Conservation (phyloP, 37 sponge, comb jelly and placozoan species). For the Halichondria panicea region DNA sequence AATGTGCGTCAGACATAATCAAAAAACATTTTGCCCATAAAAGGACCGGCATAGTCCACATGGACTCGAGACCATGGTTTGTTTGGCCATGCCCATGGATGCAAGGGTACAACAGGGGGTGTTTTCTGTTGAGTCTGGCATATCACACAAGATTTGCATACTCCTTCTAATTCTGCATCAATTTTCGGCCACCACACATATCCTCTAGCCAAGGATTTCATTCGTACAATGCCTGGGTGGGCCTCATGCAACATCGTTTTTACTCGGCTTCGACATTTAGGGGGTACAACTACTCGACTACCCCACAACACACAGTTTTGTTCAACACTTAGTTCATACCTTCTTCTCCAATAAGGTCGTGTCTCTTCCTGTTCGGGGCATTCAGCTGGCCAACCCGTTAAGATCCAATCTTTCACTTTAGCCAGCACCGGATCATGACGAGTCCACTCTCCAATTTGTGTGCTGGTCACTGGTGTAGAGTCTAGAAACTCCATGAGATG, state of each 20-base stretch:
- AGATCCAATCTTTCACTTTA: not conserved
- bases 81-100: slow-evolving; percentile 61
- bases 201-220: slow-evolving; percentile 59
- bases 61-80: slow-evolving; percentile 42
- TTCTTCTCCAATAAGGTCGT: not conserved
- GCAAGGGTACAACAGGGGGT: slow-evolving; percentile 33
- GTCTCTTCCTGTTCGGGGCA: not conserved
- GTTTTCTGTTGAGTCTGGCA: slow-evolving; percentile 22
- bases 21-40: slow-evolving; percentile 38
- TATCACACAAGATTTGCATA: slow-evolving; percentile 27
- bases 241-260: slow-evolving; percentile 16
- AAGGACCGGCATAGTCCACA: slow-evolving; percentile 66
- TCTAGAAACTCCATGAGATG: slow-evolving; percentile 15
- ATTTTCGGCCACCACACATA: slow-evolving; percentile 61
- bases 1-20: slow-evolving; percentile 44
- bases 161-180: slow-evolving; percentile 26
- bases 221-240: slow-evolving; percentile 50
- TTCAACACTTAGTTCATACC: slow-evolving; percentile 24
- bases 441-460: slow-evolving; percentile 6
- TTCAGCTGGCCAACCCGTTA: slow-evolving; percentile 12
- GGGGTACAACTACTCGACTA: slow-evolving; percentile 30
- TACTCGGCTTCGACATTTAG: not conserved
- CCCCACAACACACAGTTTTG: slow-evolving; percentile 38
- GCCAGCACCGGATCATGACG: not conserved
- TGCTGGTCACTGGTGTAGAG: slow-evolving; percentile 4